phyloP scores from a whole-genome alignment of 2,888 invertebrate genomes.

The Epirrhoe tristata region DNA sequence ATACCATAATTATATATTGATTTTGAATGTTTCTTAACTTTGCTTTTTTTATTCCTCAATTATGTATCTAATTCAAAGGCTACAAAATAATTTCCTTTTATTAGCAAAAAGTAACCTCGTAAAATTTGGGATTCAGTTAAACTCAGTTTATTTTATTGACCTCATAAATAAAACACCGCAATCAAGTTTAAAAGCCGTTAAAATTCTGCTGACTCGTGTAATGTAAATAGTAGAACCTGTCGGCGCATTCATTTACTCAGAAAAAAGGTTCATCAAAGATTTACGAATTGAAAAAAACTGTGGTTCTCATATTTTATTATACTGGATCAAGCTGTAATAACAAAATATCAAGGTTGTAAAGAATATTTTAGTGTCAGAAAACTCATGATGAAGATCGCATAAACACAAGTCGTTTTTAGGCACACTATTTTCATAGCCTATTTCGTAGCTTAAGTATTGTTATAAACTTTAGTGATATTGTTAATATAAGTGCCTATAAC shows the following conservation, averaged over 20 bases:
- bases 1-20: too few relatives aligned
- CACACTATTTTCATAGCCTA: neutral
- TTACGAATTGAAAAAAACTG: neutral
- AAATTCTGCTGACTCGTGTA: constrained; percentile 31
- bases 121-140: constrained; percentile 34
- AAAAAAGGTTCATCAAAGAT: constrained; percentile 1
- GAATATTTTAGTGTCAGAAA: neutral
- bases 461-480: too few relatives aligned
- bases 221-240: constrained; percentile 31
- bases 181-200: constrained; percentile 39
- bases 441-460: neutral
- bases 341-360: neutral
- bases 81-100: constrained; percentile 27
- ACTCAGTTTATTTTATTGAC: constrained; percentile 38
- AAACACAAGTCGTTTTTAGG: neutral
- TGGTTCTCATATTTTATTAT: neutral
- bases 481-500: too few relatives aligned
- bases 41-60: constrained; percentile 2
- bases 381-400: neutral
- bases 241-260: constrained; percentile 21
- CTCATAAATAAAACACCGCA: constrained; percentile 39
- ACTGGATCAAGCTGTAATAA: too few relatives aligned
- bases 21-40: too few relatives aligned
- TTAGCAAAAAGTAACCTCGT: constrained; percentile 22
- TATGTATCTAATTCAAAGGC: constrained; percentile 10